Evolutionary conservation across 2,888 invertebrate genomes (phyloP).

Genomic region (Strigamia crassipes): DNA sequence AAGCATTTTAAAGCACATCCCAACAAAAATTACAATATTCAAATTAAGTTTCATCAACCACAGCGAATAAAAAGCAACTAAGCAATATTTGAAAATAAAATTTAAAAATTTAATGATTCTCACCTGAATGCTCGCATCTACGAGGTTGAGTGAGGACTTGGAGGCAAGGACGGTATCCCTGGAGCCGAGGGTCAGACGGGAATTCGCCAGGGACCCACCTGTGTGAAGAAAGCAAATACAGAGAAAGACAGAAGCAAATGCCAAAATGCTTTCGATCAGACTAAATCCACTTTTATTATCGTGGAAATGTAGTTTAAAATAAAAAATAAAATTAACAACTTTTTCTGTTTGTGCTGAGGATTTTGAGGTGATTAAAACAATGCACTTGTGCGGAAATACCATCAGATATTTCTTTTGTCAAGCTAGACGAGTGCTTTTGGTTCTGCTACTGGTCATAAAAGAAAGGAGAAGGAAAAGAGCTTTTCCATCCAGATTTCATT

Average conservation of each 20-base stretch:
- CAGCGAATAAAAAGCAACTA: not conserved
- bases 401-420: constrained; percentile 14
- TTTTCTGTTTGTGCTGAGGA: not conserved
- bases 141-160: constrained; percentile 48
- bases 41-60: not conserved
- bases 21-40: not conserved
- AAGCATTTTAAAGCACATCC: not conserved
- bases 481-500: not conserved
- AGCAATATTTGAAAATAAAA: not conserved
- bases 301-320: not conserved
- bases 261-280: not conserved
- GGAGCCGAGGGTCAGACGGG: constrained; percentile 47
- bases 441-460: not conserved
- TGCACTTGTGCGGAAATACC: constrained; percentile 1
- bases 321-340: not conserved
- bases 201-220: constrained; percentile 49
- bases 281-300: not conserved
- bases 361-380: not conserved
- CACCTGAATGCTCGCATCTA: constrained; percentile 50
- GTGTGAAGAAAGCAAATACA: constrained; percentile 3
- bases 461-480: constrained; percentile 7
- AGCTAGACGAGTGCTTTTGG: not conserved
- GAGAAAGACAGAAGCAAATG: constrained; percentile 15
- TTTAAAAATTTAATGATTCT: not conserved
- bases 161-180: constrained; percentile 48